A percentile compares a stretch with the other conserved stretches of the same genome.
phyloP scores from a whole-genome alignment of 2,888 invertebrate genomes.

The Andrena camellia region DNA sequence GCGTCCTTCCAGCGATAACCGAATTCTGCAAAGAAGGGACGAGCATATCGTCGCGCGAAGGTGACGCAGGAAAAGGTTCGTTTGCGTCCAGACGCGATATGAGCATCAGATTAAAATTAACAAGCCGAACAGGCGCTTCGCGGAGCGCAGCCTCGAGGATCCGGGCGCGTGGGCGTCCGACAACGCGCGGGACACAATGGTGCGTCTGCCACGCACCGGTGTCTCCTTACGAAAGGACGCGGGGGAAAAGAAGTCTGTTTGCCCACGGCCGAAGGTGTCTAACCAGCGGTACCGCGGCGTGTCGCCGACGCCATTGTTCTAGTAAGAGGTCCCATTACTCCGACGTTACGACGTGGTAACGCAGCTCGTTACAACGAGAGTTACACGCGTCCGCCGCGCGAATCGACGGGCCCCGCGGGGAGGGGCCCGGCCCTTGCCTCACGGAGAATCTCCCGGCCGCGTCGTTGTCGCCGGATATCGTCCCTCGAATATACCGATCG shows the following conservation, averaged over 20 bases:
- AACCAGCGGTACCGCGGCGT: slow-evolving; percentile 60
- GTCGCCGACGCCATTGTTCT: slow-evolving; percentile 75
- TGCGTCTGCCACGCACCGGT: slow-evolving; percentile 57
- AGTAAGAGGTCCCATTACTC: slow-evolving; percentile 72
- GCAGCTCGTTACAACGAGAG: slow-evolving; percentile 75
- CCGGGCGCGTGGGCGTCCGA: slow-evolving; percentile 72
- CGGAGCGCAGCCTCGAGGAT: slow-evolving; percentile 63
- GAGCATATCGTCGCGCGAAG: neutral
- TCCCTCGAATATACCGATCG: slow-evolving; percentile 31
- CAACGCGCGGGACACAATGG: slow-evolving; percentile 74
- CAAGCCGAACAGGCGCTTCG: slow-evolving; percentile 56
- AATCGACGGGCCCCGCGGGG: slow-evolving; percentile 35
- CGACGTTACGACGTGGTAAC: slow-evolving; percentile 74
- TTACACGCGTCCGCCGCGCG: slow-evolving; percentile 62
- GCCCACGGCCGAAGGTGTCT: slow-evolving; percentile 65
- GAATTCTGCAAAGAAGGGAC: neutral
- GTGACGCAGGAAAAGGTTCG: neutral
- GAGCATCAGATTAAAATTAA: slow-evolving; percentile 54
- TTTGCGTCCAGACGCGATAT: slow-evolving; percentile 11
- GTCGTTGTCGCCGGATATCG: slow-evolving; percentile 14
- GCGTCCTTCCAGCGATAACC: neutral
- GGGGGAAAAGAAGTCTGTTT: slow-evolving; percentile 62
- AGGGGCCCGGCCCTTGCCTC: neutral
- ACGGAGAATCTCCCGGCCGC: neutral
- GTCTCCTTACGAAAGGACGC: slow-evolving; percentile 44